Base-by-base conservation (phyloP, 2,888 invertebrate species). In the Caenorhabditis sp. region DNA sequence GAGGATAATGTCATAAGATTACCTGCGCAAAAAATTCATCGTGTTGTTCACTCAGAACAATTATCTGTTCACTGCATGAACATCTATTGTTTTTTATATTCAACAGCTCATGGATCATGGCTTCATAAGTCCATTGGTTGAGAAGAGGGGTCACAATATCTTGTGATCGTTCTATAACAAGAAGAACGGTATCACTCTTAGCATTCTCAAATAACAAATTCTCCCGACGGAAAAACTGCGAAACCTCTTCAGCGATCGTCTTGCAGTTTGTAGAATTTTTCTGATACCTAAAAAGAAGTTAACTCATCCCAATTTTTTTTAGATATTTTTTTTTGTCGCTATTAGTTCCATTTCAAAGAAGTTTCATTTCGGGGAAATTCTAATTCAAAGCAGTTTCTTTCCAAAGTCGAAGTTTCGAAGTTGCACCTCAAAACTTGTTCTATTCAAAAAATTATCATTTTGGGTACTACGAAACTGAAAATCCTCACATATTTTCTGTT, bases 51-150 rank as follows among this genome's bases (percentile, higher is more conserved):
- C 95, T 94, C 3, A 99, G 91, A 7, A 98, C 96, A 27, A 88
- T 97, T 82, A 93, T 93, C 80, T 95, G 92, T 87, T 97, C 97
- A 89, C 94, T 94, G 77, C 99, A 92, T 89, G 93, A 95, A 26
- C 99, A 96, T 70, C 97, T 93, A 91, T 96, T 96, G 90, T 96
- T 96, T 87, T 93, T 93, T 81, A 99, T 96, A 0, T 93, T 93
- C 43, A 99, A 90, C 59, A 99, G 90, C 90, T 99, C 98, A 90
- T 99, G 99, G 9, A 99, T 80, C 99, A 99, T 99, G 1, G 99
- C 99, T 90, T 99, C 98, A 91, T 99, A 99, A 0, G 98, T 99
- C 99, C 99, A 99, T 92, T 96, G 95, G 90, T 95, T 96, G 30
- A 99, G 91, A 63, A 99, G 90, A 0, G 99, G 99, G 0, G 99